phyloP scores from a whole-genome alignment of 2,888 invertebrate genomes.

The Notodonta dromedarius region DNA sequence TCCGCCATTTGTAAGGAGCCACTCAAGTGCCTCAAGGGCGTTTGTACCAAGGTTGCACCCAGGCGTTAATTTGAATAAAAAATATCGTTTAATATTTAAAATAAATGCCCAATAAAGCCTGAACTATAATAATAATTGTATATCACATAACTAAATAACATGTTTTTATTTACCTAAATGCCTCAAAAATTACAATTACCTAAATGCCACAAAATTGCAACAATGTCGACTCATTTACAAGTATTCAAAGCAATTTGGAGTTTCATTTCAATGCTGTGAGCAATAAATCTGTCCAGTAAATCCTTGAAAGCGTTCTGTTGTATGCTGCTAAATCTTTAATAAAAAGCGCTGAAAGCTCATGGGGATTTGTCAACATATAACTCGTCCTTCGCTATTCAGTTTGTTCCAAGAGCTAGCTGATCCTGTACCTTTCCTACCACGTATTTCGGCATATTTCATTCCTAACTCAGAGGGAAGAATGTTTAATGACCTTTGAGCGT shows the following conservation, averaged over 20 bases:
- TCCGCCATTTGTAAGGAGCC: slow-evolving; percentile 69
- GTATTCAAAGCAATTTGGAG: neutral
- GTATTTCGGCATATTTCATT: no score
- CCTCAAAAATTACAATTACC: no score
- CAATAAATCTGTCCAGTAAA: neutral
- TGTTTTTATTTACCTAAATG: no score
- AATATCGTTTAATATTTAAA: neutral
- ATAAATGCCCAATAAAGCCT: neutral
- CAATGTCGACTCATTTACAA: neutral
- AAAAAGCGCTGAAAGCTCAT: neutral
- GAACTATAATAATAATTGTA: neutral
- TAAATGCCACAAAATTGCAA: no score
- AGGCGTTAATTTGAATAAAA: slow-evolving; percentile 40
- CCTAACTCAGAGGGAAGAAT: no score
- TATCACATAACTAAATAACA: neutral
- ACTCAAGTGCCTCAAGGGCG: slow-evolving; percentile 59
- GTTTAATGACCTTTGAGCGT: no score
- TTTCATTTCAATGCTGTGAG: neutral
- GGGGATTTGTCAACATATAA: neutral
- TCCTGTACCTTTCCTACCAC: no score
- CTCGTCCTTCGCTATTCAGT: neutral
- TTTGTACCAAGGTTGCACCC: slow-evolving; percentile 58
- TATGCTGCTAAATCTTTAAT: neutral
- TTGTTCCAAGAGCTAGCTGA: no score
- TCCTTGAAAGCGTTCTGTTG: neutral